phyloP scores from a whole-genome alignment of 2,888 invertebrate genomes.

The Spodoptera littoralis region DNA sequence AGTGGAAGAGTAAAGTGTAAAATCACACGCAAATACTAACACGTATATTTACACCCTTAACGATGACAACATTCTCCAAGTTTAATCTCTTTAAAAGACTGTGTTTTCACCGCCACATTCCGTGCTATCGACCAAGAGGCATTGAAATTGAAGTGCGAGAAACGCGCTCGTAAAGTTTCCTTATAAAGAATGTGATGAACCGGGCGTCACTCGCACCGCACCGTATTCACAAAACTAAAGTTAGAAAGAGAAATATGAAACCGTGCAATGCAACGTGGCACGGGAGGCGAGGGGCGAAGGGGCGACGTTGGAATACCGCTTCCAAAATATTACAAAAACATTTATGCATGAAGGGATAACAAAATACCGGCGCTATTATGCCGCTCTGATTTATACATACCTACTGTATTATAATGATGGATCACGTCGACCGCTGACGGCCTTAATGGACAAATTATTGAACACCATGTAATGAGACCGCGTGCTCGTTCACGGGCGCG shows the following conservation, averaged over 20 bases:
- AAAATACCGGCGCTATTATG: slow-evolving; percentile 78
- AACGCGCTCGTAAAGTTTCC: slow-evolving; percentile 57
- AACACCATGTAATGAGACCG: slow-evolving; percentile 69
- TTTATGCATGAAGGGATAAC: slow-evolving; percentile 87
- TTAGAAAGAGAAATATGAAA: slow-evolving; percentile 74
- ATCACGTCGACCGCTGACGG: slow-evolving; percentile 64
- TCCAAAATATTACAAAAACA: slow-evolving; percentile 85
- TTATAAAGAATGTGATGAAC: slow-evolving; percentile 58
- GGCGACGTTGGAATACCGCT: slow-evolving; percentile 72
- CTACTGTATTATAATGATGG: slow-evolving; percentile 68
- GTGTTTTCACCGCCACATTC: slow-evolving; percentile 28
- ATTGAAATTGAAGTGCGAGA: slow-evolving; percentile 48
- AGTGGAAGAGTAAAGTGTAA: slow-evolving; percentile 80
- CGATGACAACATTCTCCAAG: slow-evolving; percentile 40
- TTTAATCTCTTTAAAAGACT: slow-evolving; percentile 24
- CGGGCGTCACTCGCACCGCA: slow-evolving; percentile 56
- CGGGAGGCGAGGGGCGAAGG: slow-evolving; percentile 63
- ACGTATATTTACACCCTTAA: slow-evolving; percentile 57
- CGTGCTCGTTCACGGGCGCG: slow-evolving; percentile 61
- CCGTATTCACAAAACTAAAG: slow-evolving; percentile 66
- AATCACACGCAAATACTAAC: slow-evolving; percentile 77
- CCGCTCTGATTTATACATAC: slow-evolving; percentile 76
- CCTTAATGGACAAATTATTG: slow-evolving; percentile 76
- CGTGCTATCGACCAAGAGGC: slow-evolving; percentile 39
- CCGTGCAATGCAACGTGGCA: slow-evolving; percentile 69